A percentile compares a stretch with the other conserved stretches of the same genome.
Conservation (phyloP, 2,113 vertebrate species). For the Pithys albifrons region DNA sequence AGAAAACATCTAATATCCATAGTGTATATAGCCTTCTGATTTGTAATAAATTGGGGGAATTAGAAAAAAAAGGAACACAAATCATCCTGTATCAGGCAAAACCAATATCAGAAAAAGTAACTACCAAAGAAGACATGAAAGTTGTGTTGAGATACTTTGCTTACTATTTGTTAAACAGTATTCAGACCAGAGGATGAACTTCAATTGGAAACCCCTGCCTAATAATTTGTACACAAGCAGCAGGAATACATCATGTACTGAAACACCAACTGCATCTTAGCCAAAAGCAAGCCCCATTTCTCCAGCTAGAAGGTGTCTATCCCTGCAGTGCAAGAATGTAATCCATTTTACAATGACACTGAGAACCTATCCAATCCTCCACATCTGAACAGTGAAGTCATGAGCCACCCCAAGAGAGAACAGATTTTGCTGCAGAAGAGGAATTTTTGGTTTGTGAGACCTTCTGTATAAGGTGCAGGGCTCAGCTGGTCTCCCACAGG, state of each 20-base stretch:
- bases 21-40: background rate
- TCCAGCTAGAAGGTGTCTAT: background rate
- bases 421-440: background rate
- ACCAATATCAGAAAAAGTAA: background rate
- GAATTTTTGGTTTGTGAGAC: background rate
- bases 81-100: background rate
- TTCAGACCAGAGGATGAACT: background rate
- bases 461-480: background rate
- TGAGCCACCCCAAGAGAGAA: background rate
- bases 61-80: background rate
- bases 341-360: background rate
- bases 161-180: background rate
- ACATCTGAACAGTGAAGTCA: background rate
- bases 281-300: background rate
- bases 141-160: background rate
- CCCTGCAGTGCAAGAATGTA: background rate
- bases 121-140: background rate
- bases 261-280: background rate
- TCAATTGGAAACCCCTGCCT: background rate
- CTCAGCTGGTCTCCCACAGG: background rate
- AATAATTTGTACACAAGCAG: background rate
- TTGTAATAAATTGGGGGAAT: no score
- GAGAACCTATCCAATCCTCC: background rate
- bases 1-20: background rate
- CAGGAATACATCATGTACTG: accelerated